These are phyloP conservation scores for Meta bourneti DNA, from an alignment of 2,888 invertebrate genomes.

Conservation along the genomic window DNA sequence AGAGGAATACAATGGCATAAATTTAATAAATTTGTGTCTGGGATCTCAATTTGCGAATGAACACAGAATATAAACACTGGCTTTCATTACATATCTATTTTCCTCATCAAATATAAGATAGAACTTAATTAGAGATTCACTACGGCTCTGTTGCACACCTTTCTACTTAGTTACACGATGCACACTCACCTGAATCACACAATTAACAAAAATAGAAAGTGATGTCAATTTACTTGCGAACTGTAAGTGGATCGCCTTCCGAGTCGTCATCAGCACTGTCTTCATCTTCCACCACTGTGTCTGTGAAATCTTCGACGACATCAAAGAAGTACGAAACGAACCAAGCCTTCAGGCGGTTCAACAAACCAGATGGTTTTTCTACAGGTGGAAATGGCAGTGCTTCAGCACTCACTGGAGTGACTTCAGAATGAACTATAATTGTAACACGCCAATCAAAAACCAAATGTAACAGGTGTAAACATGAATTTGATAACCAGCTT, in stretches of 20 bases:
- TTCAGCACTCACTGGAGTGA: slow-evolving; percentile 66
- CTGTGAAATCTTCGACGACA: slow-evolving; percentile 80
- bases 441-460: not conserved
- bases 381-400: slow-evolving; percentile 44
- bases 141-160: too few species aligned
- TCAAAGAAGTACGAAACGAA: slow-evolving; percentile 78
- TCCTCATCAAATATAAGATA: too few species aligned
- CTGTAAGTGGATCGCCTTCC: slow-evolving; percentile 79
- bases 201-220: not conserved
- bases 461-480: not conserved
- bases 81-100: too few species aligned
- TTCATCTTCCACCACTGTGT: slow-evolving; percentile 78
- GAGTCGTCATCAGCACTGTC: slow-evolving; percentile 77
- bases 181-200: too few species aligned
- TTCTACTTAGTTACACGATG: too few species aligned
- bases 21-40: too few species aligned
- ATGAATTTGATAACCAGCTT: not conserved
- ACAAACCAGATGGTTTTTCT: slow-evolving; percentile 52
- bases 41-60: too few species aligned
- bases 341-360: slow-evolving; percentile 31
- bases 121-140: too few species aligned
- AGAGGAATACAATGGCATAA: too few species aligned
- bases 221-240: slow-evolving; percentile 79
- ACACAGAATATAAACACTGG: too few species aligned
- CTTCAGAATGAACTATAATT: slow-evolving; percentile 58